Percentiles rank a stretch among this genome's conserved stretches.
Conservation (phyloP, 2,797 vertebrate genomes). For the Gorsachius magnificus region DNA sequence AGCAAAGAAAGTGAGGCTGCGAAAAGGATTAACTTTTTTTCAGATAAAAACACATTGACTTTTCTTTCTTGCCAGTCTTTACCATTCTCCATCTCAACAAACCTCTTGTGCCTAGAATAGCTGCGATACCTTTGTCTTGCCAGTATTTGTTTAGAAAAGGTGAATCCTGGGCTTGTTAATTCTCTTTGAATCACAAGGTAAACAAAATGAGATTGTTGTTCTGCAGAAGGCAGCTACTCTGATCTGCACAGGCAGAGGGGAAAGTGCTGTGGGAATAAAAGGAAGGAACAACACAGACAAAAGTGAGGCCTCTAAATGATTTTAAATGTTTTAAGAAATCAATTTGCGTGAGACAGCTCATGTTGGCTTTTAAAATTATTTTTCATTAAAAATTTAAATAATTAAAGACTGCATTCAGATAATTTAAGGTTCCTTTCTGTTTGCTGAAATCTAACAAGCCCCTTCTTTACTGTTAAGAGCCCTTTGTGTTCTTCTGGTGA, state of each 20-base stretch:
- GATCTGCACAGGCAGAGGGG: conserved; percentile 3
- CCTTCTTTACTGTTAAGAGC: neutral
- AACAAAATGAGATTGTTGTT: conserved; percentile 57
- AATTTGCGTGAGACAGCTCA: neutral
- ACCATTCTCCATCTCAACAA: neutral
- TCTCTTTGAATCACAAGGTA: conserved; percentile 57
- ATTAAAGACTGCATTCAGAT: neutral
- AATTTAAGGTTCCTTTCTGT: neutral
- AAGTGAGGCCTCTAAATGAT: neutral
- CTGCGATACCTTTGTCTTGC: conserved; percentile 51
- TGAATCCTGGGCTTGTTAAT: conserved; percentile 41
- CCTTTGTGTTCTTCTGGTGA: neutral
- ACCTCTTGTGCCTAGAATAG: conserved; percentile 36
- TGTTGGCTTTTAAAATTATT: conserved; percentile 25
- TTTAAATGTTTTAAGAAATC: conserved; percentile 44
- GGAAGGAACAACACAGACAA: neutral
- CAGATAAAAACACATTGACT: conserved; percentile 45
- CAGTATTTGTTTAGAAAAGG: conserved; percentile 52
- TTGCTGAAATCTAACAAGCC: neutral
- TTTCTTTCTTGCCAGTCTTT: conserved; percentile 5
- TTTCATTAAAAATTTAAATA: conserved; percentile 45
- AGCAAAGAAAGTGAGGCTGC: conserved; percentile 45
- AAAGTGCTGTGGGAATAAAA: neutral
- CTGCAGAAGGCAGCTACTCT: conserved; percentile 24
- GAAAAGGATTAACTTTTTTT: conserved; percentile 50